Base-by-base conservation (phyloP, 2,113 vertebrate species). In the Picathartes gymnocephalus region DNA sequence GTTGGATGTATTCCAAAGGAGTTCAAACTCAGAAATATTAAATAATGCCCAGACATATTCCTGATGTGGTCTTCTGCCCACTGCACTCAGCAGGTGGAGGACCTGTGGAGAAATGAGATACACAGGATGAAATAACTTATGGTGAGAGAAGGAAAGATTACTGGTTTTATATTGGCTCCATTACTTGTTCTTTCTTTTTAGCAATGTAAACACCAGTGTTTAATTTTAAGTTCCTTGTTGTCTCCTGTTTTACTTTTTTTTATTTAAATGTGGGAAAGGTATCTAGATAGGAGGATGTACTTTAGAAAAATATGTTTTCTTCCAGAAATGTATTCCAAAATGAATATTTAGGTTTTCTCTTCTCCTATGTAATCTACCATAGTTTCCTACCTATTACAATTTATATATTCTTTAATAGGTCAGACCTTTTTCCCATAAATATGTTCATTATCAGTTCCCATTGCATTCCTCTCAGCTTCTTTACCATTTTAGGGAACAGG, bases 401-500 rank as follows among this genome's bases (percentile, higher is more conserved):
- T 48, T 35, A 51, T 17, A 5, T 17, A 53, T 78, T 33, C 40
- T 73, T 93, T 50, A 81, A 17, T 45, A 69, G 61, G 1, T 71
- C 33, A 68, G 30, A 58, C 2, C 3, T 69, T 74, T 87, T 20
- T 12, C 54, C 17, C 6, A 9, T 20, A 27, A 23, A 13, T 35
- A 25, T 22, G 6, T 20, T 62, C 7, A n/a, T 4, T 2, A 1
- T 20, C 33, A 19, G 10, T 42, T 81, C 8, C 31, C 0, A 1
- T 15, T 54, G 9, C 25, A 37, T 80, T 60, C 7, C 9, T 57
- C 21, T 85, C 27, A 66, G n/a, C 3, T 71, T 50, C 44, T 80
- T 76, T 47, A 70, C 2, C 3, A 9, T 71, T 84, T 73, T 39
- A 87, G 11, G 17, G 54, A 78, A 74, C 3, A 30, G 17, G 10